These are phyloP conservation scores for Nylanderia fulva DNA, from an alignment of 1,140 invertebrate genomes.

Conservation along the genomic window DNA sequence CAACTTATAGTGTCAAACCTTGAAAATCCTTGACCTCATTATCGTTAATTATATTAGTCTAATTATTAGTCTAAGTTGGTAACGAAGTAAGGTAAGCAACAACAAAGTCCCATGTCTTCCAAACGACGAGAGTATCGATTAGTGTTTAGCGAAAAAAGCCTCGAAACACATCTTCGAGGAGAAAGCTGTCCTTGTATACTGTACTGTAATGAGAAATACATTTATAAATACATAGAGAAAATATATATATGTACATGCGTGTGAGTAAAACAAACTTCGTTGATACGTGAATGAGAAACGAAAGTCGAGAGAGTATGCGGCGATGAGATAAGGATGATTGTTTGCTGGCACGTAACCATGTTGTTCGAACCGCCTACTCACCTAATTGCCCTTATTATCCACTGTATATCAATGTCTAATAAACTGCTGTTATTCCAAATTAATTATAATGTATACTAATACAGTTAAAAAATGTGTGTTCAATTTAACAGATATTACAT, in stretches of 20 bases:
- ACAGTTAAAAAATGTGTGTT: no score
- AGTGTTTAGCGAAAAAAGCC: slow-evolving; percentile 60
- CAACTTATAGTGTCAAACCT: slow-evolving; percentile 54
- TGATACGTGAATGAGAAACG: slow-evolving; percentile 42
- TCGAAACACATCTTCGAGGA: slow-evolving; percentile 21
- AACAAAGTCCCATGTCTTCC: slow-evolving; percentile 83
- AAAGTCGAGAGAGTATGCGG: slow-evolving; percentile 43
- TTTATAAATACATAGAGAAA: slow-evolving; percentile 65
- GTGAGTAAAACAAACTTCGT: slow-evolving; percentile 55
- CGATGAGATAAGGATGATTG: slow-evolving; percentile 36
- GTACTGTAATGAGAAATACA: slow-evolving; percentile 63
- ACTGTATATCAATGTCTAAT: slow-evolving; percentile 86
- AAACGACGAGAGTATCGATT: slow-evolving; percentile 72
- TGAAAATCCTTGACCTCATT: slow-evolving; percentile 56
- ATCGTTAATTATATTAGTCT: slow-evolving; percentile 76
- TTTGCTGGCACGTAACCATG: slow-evolving; percentile 75
- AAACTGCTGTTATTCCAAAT: slow-evolving; percentile 83
- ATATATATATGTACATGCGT: slow-evolving; percentile 69
- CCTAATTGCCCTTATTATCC: slow-evolving; percentile 79
- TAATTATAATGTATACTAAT: slow-evolving; percentile 27
- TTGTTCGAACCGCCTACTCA: slow-evolving; percentile 74
- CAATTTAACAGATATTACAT: no score
- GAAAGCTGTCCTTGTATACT: slow-evolving; percentile 65
- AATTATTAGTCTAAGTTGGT: slow-evolving; percentile 75
- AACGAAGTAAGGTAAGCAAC: slow-evolving; percentile 66